Evolutionary conservation across 35 echinoderm and acorn worm species (phyloP).

Genomic region (Ophiothrix spiculata): DNA sequence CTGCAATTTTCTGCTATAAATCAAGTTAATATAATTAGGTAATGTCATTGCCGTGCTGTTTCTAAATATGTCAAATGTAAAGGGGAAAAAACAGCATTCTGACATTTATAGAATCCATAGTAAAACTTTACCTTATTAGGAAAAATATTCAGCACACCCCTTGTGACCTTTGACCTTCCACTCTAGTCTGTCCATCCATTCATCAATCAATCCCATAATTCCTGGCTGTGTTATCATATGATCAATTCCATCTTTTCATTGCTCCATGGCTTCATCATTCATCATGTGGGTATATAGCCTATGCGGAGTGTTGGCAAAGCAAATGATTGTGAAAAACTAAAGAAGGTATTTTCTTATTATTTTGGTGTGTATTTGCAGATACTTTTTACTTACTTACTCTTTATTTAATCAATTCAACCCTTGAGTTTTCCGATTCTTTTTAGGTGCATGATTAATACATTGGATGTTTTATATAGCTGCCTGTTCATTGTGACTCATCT

Average conservation of each 20-base stretch:
- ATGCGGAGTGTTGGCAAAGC: constrained; percentile 5
- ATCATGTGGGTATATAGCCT: constrained; percentile 9
- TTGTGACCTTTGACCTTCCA: not conserved
- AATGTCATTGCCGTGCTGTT: no score
- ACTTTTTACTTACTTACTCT: no score
- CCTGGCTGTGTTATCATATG: not conserved
- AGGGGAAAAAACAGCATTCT: no score
- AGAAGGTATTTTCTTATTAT: constrained; percentile 9
- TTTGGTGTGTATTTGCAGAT: constrained; percentile 7
- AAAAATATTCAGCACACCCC: not conserved
- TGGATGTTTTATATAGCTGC: not conserved
- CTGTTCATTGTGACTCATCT: no score
- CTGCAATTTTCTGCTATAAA: no score
- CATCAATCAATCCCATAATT: not conserved
- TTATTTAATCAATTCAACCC: not conserved
- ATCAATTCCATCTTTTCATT: constrained; percentile 4
- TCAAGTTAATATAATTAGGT: no score
- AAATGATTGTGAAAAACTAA: not conserved
- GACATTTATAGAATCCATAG: no score
- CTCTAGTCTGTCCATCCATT: not conserved
- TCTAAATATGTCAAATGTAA: no score
- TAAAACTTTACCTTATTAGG: no score
- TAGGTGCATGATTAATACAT: not conserved
- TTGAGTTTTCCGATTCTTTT: not conserved
- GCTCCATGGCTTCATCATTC: constrained; percentile 4